These are phyloP conservation scores for Scelioninae gen. 1 DNA, from an alignment of 2,888 invertebrate species.

Conservation along the genomic window DNA sequence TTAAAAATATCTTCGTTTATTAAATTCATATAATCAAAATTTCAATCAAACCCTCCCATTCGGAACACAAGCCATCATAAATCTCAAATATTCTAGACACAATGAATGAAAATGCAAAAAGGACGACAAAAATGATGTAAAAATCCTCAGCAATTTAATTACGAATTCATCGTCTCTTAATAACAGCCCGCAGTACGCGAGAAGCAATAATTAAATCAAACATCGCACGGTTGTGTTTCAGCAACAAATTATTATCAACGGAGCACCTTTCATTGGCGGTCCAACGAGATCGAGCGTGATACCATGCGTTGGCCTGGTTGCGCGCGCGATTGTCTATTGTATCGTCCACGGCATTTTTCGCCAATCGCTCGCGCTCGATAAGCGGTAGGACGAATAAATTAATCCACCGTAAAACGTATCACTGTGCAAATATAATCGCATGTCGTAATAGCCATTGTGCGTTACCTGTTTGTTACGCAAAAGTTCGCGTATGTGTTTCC, in stretches of 20 bases:
- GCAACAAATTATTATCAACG: constrained; percentile 45
- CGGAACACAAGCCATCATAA: constrained; percentile 19
- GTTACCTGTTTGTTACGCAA: constrained; percentile 67
- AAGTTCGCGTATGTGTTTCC: constrained; percentile 60
- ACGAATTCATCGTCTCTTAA: constrained; percentile 35
- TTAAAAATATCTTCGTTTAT: no score
- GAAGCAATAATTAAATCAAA: constrained; percentile 64
- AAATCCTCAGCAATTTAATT: constrained; percentile 23
- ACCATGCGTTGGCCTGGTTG: constrained; percentile 64
- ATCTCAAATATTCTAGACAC: constrained; percentile 21
- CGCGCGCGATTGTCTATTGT: constrained; percentile 69
- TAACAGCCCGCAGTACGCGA: constrained; percentile 26
- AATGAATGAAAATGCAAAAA: constrained; percentile 12
- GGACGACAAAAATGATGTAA: background rate
- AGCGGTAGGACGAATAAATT: constrained; percentile 72
- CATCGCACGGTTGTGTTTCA: constrained; percentile 48
- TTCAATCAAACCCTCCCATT: constrained; percentile 38
- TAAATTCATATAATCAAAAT: constrained; percentile 38
- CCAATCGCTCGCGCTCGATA: constrained; percentile 64
- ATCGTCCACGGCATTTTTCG: constrained; percentile 62
- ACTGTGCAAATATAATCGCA: constrained; percentile 64
- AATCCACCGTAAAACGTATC: constrained; percentile 70
- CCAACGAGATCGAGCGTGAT: constrained; percentile 55
- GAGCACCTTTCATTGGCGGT: constrained; percentile 56
- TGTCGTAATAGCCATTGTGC: constrained; percentile 70